Evolutionary conservation across 2,113 vertebrate genomes (phyloP).

Genomic region (Poeciliopsis retropinna): DNA sequence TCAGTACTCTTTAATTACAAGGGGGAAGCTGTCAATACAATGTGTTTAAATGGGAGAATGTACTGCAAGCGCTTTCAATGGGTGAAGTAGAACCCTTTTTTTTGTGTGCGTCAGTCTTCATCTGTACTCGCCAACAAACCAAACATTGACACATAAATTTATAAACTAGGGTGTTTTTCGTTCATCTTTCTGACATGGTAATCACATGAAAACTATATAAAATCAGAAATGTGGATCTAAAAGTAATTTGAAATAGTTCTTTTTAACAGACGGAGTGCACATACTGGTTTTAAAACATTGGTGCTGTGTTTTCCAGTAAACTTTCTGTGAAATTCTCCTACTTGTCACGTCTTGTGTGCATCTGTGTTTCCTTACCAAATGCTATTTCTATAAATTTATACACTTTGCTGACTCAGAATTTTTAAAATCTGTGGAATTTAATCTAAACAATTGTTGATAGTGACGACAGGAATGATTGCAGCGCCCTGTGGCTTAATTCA

Average conservation of each 20-base stretch:
- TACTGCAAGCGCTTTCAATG: constrained; percentile 61
- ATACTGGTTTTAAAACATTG: constrained; percentile 80
- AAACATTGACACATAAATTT: neutral
- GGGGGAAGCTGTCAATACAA: constrained; percentile 99
- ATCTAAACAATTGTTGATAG: neutral
- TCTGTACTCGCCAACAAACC: constrained; percentile 20
- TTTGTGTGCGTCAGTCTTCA: constrained; percentile 80
- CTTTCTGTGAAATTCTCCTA: constrained; percentile 93
- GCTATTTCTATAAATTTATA: constrained; percentile 1
- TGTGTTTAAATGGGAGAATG: constrained; percentile 97
- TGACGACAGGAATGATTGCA: neutral
- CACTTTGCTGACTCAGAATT: constrained; percentile 66
- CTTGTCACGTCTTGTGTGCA: constrained; percentile 35
- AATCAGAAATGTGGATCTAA: neutral
- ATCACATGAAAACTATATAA: constrained; percentile 1
- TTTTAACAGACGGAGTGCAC: constrained; percentile 43
- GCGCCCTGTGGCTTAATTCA: neutral
- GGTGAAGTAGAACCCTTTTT: constrained; percentile 83
- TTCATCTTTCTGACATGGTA: constrained; percentile 9
- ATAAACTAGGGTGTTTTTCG: neutral
- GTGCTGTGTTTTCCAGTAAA: constrained; percentile 94
- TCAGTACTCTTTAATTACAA: constrained; percentile 99
- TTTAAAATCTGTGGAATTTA: neutral
- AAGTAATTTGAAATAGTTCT: neutral
- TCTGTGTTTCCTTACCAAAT: constrained; percentile 2